Conservation (phyloP, 2,888 invertebrate genomes). For the Sepiola atlantica region DNA sequence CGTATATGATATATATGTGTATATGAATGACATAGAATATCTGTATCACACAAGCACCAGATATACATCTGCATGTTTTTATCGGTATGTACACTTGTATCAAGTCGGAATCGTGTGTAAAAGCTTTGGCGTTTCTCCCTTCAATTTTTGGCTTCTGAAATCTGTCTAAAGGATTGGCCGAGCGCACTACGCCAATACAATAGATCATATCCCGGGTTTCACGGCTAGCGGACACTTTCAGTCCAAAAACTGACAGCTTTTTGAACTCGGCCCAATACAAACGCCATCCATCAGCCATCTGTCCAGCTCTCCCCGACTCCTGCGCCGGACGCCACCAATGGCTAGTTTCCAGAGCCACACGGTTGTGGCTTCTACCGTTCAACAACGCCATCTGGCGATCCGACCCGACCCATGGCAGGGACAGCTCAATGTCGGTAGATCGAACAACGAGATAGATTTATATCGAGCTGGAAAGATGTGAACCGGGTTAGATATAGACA, state of each 20-base stretch:
- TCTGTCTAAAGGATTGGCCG: conserved; percentile 32
- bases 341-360: not conserved
- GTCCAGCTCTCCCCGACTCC: not conserved
- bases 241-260: conserved; percentile 9
- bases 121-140: conserved; percentile 32
- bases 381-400: not conserved
- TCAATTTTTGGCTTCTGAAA: conserved; percentile 13
- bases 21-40: not conserved
- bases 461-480: too few species aligned
- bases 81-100: not conserved
- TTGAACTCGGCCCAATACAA: not conserved
- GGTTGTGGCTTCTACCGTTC: not conserved
- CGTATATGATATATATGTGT: too few species aligned
- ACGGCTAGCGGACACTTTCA: not conserved
- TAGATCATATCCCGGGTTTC: conserved; percentile 32
- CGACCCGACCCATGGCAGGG: not conserved
- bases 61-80: not conserved
- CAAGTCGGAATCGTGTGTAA: not conserved
- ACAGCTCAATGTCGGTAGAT: not conserved
- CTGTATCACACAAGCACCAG: not conserved
- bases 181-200: not conserved
- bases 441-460: not conserved
- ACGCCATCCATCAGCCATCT: conserved; percentile 18
- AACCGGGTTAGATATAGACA: too few species aligned
- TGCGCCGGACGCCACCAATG: not conserved